Percentiles rank a stretch among this genome's conserved stretches.
These are phyloP conservation scores for Apus apus DNA, from an alignment of 2,113 vertebrate species.

Conservation along the genomic window DNA sequence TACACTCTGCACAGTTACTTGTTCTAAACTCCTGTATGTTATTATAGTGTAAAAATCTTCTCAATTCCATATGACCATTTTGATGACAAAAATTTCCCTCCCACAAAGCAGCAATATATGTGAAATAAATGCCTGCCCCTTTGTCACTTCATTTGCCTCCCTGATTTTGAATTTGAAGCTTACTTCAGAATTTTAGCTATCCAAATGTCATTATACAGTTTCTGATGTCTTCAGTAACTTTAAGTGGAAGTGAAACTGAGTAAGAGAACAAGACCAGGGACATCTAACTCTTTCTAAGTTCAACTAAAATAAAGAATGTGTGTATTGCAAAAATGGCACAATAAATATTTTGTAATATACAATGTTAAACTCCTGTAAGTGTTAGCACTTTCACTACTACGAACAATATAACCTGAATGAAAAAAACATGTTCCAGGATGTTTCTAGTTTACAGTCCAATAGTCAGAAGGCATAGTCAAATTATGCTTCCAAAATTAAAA, in stretches of 20 bases:
- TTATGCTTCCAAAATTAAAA: neutral
- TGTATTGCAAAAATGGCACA: neutral
- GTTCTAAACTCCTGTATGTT: neutral
- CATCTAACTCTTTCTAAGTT: neutral
- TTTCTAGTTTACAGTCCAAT: neutral
- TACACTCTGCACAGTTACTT: neutral
- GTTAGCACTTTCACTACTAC: neutral
- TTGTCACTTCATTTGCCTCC: neutral
- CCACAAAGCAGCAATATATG: neutral
- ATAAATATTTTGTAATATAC: neutral
- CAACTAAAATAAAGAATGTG: neutral
- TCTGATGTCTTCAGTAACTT: neutral
- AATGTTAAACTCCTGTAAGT: neutral
- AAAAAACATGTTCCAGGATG: neutral
- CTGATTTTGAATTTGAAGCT: neutral
- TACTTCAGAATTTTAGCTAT: neutral
- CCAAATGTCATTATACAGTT: neutral
- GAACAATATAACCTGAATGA: neutral
- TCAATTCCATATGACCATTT: neutral
- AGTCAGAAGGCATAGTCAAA: neutral
- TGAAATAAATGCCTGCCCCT: neutral
- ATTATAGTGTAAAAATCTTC: neutral
- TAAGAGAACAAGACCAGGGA: neutral
- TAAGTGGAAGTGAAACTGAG: neutral
- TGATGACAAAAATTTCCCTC: neutral